Evolutionary conservation across 2,888 invertebrate genomes (phyloP).

Genomic region (Orchestes rusci): DNA sequence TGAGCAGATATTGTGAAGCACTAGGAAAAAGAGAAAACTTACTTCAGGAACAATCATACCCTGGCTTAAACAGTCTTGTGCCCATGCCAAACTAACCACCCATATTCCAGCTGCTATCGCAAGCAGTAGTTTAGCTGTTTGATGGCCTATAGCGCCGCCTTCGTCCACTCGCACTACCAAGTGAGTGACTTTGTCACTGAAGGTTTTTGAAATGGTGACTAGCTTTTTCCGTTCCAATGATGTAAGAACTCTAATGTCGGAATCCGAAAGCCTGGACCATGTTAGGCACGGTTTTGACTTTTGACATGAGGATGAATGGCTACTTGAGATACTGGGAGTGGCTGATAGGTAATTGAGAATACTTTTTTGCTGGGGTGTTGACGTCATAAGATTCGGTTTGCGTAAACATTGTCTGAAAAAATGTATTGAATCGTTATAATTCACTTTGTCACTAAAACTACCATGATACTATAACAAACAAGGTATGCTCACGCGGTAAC

Average conservation of each 20-base stretch:
- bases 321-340: conserved; percentile 4
- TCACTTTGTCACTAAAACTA: no score
- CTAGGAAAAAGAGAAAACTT: no score
- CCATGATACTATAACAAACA: no score
- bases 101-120: conserved; percentile 53
- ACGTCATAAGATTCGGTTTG: conserved; percentile 26
- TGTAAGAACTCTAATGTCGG: conserved; percentile 34
- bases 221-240: conserved; percentile 36
- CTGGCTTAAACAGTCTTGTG: conserved; percentile 43
- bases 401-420: conserved; percentile 21
- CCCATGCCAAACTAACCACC: conserved; percentile 53
- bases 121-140: conserved; percentile 49
- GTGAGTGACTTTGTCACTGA: conserved; percentile 37
- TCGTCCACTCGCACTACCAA: conserved; percentile 38
- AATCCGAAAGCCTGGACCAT: conserved; percentile 35
- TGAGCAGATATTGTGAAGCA: no score
- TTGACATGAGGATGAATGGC: conserved; percentile 1
- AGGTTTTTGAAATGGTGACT: conserved; percentile 33
- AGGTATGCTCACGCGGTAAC: no score
- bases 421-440: no score
- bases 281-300: conserved; percentile 35
- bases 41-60: conserved; percentile 47
- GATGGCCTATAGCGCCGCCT: conserved; percentile 35
- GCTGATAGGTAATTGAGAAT: conserved; percentile 35
- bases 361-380: conserved; percentile 38